Percentiles rank a stretch among this genome's conserved stretches.
These are phyloP conservation scores for Ianthella basta DNA, from an alignment of 37 sponge, comb jelly and placozoan genomes.

Conservation along the genomic window DNA sequence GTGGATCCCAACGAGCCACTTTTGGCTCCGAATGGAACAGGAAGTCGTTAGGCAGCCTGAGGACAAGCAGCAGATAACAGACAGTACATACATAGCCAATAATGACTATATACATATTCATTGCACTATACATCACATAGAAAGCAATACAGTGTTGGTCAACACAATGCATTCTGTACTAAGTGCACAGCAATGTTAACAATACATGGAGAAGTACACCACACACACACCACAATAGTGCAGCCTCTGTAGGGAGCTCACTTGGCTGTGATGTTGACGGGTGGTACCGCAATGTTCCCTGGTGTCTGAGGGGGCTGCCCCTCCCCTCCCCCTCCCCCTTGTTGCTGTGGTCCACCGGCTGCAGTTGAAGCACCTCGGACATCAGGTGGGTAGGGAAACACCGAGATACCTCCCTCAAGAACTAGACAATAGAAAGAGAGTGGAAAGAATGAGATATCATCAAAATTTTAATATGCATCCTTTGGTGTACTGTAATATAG, in stretches of 20 bases:
- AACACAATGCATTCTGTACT: too few relatives aligned
- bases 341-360: neutral
- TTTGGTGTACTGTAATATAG: too few relatives aligned
- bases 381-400: neutral
- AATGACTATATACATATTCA: neutral
- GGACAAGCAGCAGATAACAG: neutral
- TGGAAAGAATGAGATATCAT: neutral
- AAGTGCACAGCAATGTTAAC: too few relatives aligned
- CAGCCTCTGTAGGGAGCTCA: too few relatives aligned
- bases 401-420: too few relatives aligned
- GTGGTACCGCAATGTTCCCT: constrained; percentile 37
- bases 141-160: too few relatives aligned
- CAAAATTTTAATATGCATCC: too few relatives aligned
- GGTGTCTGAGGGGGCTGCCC: constrained; percentile 16
- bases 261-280: constrained; percentile 47
- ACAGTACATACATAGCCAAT: neutral
- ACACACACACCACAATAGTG: neutral
- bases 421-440: neutral
- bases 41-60: constrained; percentile 61
- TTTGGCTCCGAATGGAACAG: constrained; percentile 59
- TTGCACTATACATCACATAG: neutral
- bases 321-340: neutral
- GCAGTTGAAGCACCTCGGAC: neutral
- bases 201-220: too few relatives aligned
- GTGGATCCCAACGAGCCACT: constrained; percentile 82